Base-by-base conservation (phyloP, 2,113 vertebrate genomes). In the Morone chrysops region DNA sequence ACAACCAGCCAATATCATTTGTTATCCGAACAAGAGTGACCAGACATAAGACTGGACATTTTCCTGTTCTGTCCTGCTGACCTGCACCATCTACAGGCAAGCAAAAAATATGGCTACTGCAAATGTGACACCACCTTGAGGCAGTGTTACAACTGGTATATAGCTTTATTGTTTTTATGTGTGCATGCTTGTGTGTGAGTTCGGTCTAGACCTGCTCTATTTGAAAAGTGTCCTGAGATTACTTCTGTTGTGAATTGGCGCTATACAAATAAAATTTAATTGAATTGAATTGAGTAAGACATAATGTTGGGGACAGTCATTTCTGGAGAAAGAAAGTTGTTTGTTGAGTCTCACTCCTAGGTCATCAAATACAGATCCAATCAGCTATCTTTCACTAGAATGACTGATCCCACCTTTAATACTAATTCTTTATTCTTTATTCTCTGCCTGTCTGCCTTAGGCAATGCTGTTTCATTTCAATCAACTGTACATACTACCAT, bases 11-110 rank as follows among this genome's bases (percentile, higher is more conserved):
- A 59, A 43, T 71, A 66, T 12, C 36, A 38, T 54, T 22, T 61
- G 65, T 16, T 56, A 45, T 69, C 47, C 54, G 17, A 61, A 67
- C 20, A 12, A 10, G 65, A 59, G 25, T 11, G 20, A 76, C 73
- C 40, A 25, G 12, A 22, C 53, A 68, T 48, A 50, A 68, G 25
- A 56, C 18, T 43, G 50, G 13, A 67, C 36, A n/a, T 43, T 22
- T 12, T 45, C 31, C 31, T 3, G 31, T 31, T 31, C 31, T 31
- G 3, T 31, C 3, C 31, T 6, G 40, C 65, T 48, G 8, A 48
- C 13, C 20, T 31, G 56, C 11, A 8, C 25, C 43, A 47, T 60
- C 56, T 8, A 61, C 59, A 61, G 40, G 17, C 12, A 51, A 62
- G 31, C 12, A 50, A 61, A 38, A 31, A 11, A 38, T 68, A 61